Evolutionary conservation across 2,113 vertebrate genomes (phyloP).

Genomic region (Anas platyrhynchos): DNA sequence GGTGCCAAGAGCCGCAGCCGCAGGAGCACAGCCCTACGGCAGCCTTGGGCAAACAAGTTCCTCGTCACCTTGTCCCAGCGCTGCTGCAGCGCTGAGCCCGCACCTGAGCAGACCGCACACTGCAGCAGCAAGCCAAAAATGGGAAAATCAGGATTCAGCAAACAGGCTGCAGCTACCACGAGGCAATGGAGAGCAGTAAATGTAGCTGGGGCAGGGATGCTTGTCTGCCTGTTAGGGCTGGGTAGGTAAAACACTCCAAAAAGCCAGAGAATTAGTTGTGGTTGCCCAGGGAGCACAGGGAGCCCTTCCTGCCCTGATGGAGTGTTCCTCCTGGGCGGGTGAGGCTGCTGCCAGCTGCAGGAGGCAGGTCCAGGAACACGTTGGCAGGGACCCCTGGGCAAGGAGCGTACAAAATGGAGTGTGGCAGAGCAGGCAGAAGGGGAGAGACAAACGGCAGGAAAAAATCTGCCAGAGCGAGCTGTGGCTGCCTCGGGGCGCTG

Average conservation of each 20-base stretch:
- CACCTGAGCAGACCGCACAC: rapidly evolving
- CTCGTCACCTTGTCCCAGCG: neutral
- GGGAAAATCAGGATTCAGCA: neutral
- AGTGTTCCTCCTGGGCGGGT: neutral
- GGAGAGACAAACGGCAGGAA: neutral
- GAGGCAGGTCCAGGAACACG: neutral
- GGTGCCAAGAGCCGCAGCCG: neutral
- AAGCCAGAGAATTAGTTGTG: neutral
- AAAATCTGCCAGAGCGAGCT: neutral
- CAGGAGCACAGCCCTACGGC: neutral
- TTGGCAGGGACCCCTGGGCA: neutral
- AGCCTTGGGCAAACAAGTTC: rapidly evolving
- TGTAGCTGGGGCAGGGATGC: neutral
- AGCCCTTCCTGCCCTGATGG: neutral
- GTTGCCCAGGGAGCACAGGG: neutral
- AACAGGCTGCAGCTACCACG: neutral
- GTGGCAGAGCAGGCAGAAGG: neutral
- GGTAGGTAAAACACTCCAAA: neutral
- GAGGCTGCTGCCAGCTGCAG: neutral
- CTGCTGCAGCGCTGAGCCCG: neutral
- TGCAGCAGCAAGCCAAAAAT: neutral
- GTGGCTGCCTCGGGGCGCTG: neutral
- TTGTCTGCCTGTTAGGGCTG: neutral
- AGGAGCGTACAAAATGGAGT: rapidly evolving
- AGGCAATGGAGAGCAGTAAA: neutral